These are phyloP conservation scores for Drosophila limbata DNA, from an alignment of 2,888 invertebrate species.

Conservation along the genomic window DNA sequence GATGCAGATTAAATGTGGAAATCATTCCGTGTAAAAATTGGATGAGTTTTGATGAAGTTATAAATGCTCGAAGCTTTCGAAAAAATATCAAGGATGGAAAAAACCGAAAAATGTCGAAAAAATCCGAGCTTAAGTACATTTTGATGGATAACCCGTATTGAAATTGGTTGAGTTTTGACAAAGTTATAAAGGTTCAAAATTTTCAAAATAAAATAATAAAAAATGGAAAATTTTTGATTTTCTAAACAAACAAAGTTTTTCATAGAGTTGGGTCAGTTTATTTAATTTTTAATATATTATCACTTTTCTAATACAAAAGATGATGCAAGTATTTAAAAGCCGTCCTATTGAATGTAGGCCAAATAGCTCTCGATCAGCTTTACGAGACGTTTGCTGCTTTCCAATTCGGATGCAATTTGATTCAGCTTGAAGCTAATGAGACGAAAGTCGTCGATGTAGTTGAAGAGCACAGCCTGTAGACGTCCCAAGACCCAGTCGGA, in stretches of 20 bases:
- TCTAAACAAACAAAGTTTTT: too few species aligned
- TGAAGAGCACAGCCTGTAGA: constrained; percentile 46
- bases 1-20: too few species aligned
- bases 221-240: too few species aligned
- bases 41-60: not conserved
- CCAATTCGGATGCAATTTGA: constrained; percentile 15
- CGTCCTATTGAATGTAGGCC: constrained; percentile 12
- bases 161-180: too few species aligned
- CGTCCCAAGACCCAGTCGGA: constrained; percentile 55
- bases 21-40: not conserved
- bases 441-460: constrained; percentile 29
- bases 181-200: too few species aligned
- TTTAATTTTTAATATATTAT: not conserved
- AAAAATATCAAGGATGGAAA: not conserved
- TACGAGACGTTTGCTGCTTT: constrained; percentile 8
- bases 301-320: not conserved
- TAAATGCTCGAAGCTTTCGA: not conserved
- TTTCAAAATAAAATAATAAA: too few species aligned
- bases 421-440: constrained; percentile 27
- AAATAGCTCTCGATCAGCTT: constrained; percentile 38
- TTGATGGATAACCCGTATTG: too few species aligned
- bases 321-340: not conserved
- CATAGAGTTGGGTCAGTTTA: too few species aligned
- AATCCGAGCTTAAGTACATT: not conserved
- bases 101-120: not conserved